Evolutionary conservation across 2,113 vertebrate genomes (phyloP).

Genomic region (Hippopotamus amphibius): DNA sequence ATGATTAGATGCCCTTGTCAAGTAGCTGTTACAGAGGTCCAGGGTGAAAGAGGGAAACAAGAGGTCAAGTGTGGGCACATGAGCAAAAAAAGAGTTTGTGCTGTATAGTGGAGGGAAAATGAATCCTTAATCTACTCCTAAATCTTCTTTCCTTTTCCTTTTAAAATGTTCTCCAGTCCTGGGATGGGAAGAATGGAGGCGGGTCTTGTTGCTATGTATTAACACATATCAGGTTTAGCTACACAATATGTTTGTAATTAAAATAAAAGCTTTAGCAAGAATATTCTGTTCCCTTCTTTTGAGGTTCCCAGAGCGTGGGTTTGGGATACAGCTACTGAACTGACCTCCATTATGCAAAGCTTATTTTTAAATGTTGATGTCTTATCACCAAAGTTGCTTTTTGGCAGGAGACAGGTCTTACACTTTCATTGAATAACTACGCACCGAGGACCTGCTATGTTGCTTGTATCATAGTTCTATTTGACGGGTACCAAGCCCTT

Average conservation of each 20-base stretch:
- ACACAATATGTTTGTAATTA: constrained; percentile 54
- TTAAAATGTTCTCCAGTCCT: background rate
- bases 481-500: background rate
- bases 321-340: background rate
- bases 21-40: constrained; percentile 81
- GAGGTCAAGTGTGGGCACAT: constrained; percentile 83
- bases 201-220: constrained; percentile 29
- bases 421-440: background rate
- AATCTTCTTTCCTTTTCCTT: constrained; percentile 12
- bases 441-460: background rate
- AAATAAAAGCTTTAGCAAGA: constrained; percentile 43
- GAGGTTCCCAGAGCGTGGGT: background rate
- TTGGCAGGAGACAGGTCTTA: background rate
- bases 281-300: background rate
- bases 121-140: constrained; percentile 7
- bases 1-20: constrained; percentile 86
- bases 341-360: background rate
- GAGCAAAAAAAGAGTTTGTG: background rate
- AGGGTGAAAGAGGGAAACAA: constrained; percentile 70
- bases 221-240: constrained; percentile 48
- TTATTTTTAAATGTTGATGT: constrained; percentile 19
- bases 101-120: background rate
- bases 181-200: background rate
- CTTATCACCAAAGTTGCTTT: constrained; percentile 22
- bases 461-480: background rate